Evolutionary conservation across 2,888 invertebrate genomes (phyloP).

Genomic region (Dysmachus trigonus): DNA sequence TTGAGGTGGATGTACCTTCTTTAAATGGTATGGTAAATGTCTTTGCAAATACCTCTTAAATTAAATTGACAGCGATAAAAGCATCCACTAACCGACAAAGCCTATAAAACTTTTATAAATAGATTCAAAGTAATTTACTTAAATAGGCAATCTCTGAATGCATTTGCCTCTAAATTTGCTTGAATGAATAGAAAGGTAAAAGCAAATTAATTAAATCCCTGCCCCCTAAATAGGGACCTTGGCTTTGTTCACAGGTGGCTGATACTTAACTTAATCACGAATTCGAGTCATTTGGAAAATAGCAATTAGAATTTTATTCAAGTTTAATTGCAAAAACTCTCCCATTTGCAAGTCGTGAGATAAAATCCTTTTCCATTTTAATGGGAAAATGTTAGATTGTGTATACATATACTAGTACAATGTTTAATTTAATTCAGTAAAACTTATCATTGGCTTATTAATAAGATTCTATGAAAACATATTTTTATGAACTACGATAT

Average conservation of each 20-base stretch:
- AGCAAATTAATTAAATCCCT: background rate
- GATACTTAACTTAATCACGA: background rate
- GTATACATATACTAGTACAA: too few relatives aligned
- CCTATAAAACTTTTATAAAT: background rate
- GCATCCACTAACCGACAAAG: background rate
- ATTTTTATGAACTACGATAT: too few relatives aligned
- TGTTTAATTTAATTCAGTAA: too few relatives aligned
- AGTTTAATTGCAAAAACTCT: background rate
- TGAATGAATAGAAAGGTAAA: background rate
- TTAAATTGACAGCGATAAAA: background rate
- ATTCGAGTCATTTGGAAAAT: background rate
- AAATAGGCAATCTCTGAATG: background rate
- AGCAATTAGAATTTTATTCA: background rate
- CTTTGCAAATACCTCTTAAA: background rate
- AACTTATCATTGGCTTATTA: too few relatives aligned
- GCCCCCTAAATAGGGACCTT: background rate
- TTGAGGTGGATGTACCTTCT: too few relatives aligned
- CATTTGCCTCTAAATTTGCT: background rate
- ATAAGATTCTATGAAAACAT: too few relatives aligned
- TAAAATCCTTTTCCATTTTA: background rate
- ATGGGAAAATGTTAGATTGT: background rate
- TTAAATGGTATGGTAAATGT: background rate
- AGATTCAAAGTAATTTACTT: background rate
- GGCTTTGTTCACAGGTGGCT: background rate
- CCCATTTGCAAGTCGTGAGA: background rate